Conservation (phyloP, 2,113 vertebrate species). For the Sinocyclocheilus rhinocerous region DNA sequence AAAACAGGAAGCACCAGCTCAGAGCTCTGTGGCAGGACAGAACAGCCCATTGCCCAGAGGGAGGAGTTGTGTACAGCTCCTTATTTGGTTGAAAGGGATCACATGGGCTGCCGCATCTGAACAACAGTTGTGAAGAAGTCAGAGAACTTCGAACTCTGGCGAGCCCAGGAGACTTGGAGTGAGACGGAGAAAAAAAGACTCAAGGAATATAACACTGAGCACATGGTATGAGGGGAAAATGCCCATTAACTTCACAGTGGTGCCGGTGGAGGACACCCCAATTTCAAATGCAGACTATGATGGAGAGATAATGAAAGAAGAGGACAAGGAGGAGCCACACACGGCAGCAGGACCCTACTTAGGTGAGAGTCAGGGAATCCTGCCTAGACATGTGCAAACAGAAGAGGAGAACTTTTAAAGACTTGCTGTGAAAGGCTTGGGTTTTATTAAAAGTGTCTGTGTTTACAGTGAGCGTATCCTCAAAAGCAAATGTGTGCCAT, state of each 20-base stretch:
- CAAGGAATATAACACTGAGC: constrained; percentile 8
- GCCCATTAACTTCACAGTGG: constrained; percentile 67
- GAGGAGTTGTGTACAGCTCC: constrained; percentile 50
- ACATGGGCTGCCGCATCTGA: constrained; percentile 54
- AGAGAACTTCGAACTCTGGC: constrained; percentile 40
- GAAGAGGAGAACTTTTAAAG: neutral
- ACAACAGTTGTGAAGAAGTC: constrained; percentile 37
- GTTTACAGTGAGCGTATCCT: neutral
- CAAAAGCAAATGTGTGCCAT: neutral
- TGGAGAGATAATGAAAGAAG: constrained; percentile 22
- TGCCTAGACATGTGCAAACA: neutral
- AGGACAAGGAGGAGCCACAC: constrained; percentile 40
- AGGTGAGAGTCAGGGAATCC: constrained; percentile 50
- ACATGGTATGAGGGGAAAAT: constrained; percentile 54
- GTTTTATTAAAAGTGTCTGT: neutral
- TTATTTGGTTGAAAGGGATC: constrained; percentile 55
- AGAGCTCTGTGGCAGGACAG: neutral
- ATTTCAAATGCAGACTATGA: constrained; percentile 30
- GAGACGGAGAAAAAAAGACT: constrained; percentile 8
- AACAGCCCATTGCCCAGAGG: constrained; percentile 7
- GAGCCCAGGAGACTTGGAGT: neutral
- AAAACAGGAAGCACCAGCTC: constrained; percentile 41
- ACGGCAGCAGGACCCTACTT: constrained; percentile 26
- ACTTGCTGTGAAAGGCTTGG: neutral
- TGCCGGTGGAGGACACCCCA: constrained; percentile 62